Evolutionary conservation across 2,113 vertebrate genomes (phyloP).

Genomic region (Oriolus oriolus): DNA sequence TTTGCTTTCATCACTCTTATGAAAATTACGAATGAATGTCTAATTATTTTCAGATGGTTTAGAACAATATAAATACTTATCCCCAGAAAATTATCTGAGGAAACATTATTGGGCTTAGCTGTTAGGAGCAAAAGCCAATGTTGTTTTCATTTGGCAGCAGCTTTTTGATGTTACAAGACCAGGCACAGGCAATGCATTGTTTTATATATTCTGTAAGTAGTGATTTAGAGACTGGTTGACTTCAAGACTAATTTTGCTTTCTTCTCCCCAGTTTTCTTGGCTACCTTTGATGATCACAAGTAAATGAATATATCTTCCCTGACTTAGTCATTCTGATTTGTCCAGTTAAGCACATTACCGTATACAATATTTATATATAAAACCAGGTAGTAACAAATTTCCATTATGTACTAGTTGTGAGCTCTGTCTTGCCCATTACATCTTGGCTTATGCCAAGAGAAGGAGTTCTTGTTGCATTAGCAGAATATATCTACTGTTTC

Average conservation of each 20-base stretch:
- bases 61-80: constrained; percentile 71
- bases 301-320: neutral
- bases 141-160: constrained; percentile 55
- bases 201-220: neutral
- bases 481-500: neutral
- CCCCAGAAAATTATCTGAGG: constrained; percentile 67
- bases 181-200: neutral
- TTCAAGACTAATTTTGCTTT: neutral
- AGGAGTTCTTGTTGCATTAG: neutral
- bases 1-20: constrained; percentile 19
- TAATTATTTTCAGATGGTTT: constrained; percentile 86
- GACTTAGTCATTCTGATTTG: neutral
- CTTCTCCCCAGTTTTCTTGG: neutral
- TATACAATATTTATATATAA: neutral
- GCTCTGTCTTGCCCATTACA: neutral
- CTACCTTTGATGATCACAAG: neutral
- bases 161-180: neutral
- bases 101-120: constrained; percentile 63
- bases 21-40: constrained; percentile 74
- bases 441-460: neutral
- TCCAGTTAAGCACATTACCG: neutral
- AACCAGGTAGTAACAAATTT: neutral
- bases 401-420: neutral
- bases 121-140: constrained; percentile 56
- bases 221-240: neutral